These are phyloP conservation scores for Natator depressus DNA, from an alignment of 2,113 vertebrate genomes.

Conservation along the genomic window DNA sequence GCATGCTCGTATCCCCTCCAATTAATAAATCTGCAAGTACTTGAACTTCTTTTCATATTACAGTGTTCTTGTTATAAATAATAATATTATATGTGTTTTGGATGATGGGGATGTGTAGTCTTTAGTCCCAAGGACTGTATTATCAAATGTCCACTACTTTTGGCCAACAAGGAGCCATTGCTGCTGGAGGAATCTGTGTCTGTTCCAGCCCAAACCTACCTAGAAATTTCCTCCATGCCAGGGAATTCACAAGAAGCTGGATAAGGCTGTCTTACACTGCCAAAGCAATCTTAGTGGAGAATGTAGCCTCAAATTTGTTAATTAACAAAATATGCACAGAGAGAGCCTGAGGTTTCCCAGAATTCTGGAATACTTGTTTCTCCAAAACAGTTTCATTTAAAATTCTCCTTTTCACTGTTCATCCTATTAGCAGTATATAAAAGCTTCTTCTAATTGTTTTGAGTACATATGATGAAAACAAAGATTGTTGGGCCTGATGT, in stretches of 20 bases:
- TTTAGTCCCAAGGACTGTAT: too few relatives aligned
- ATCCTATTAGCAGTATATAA: not conserved
- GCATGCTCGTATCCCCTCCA: too few relatives aligned
- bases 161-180: not conserved
- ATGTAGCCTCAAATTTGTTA: too few relatives aligned
- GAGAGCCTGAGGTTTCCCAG: not conserved
- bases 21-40: too few relatives aligned
- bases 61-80: too few relatives aligned
- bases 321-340: not conserved
- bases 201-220: not conserved
- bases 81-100: too few relatives aligned
- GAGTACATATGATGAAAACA: not conserved
- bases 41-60: too few relatives aligned
- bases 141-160: too few relatives aligned
- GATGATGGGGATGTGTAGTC: too few relatives aligned
- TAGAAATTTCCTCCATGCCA: accelerated
- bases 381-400: not conserved
- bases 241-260: not conserved
- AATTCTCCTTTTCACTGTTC: not conserved
- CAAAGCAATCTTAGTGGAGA: not conserved
- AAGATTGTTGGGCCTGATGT: not conserved
- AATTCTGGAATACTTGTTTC: not conserved
- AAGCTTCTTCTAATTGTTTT: not conserved
- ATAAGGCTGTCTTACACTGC: not conserved
- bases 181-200: not conserved